phyloP scores from a whole-genome alignment of 2,888 invertebrate species.

The Spialia ferax region DNA sequence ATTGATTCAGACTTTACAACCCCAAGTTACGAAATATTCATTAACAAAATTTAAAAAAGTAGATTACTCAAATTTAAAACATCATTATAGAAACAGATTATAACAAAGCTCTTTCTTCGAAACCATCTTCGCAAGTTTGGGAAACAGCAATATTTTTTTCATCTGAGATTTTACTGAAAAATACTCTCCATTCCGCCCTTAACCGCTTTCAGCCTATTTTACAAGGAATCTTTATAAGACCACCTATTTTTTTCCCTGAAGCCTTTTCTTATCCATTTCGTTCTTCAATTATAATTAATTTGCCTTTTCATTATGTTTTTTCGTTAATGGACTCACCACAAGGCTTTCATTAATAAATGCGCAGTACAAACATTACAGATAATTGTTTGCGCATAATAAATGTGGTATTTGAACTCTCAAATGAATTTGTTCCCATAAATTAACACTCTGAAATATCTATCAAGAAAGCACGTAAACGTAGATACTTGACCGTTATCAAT shows the following conservation, averaged over 20 bases:
- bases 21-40: too few species aligned
- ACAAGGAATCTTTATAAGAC: neutral
- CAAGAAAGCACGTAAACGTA: neutral
- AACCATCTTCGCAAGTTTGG: neutral
- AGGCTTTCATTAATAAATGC: conserved; percentile 27
- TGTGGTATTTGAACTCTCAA: too few species aligned
- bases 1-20: too few species aligned
- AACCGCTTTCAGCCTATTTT: conserved; percentile 12
- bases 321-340: conserved; percentile 18
- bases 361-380: conserved; percentile 9
- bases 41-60: too few species aligned
- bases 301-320: conserved; percentile 17
- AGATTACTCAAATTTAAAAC: too few species aligned
- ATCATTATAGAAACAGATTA: neutral
- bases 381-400: conserved; percentile 16
- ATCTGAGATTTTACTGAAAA: conserved; percentile 1
- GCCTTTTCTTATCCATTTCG: conserved; percentile 12
- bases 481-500: conserved; percentile 24
- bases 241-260: neutral
- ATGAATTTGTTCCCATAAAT: too few species aligned
- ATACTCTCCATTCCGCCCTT: neutral
- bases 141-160: neutral
- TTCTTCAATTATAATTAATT: conserved; percentile 28
- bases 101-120: neutral
- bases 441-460: too few species aligned